These are phyloP conservation scores for Tonatia bakeri DNA, from an alignment of 2,113 vertebrate genomes.

Conservation along the genomic window DNA sequence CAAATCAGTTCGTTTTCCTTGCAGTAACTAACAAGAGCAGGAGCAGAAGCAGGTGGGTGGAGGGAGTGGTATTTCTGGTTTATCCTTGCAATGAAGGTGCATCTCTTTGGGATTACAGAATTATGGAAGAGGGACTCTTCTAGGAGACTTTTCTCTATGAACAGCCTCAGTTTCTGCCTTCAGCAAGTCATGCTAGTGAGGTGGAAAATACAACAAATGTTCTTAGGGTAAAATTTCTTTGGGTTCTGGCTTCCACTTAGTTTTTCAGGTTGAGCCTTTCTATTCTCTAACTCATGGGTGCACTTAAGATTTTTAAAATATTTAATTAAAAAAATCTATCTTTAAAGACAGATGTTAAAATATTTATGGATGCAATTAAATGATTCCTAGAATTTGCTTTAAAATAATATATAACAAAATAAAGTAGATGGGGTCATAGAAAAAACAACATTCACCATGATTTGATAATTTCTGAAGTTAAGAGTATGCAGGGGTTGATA, in stretches of 20 bases:
- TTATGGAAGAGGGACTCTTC: not conserved
- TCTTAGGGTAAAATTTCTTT: not conserved
- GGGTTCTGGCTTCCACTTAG: not conserved
- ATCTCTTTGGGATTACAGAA: not conserved
- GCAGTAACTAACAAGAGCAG: not conserved
- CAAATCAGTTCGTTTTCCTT: not conserved
- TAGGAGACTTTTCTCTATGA: not conserved
- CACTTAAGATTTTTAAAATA: not conserved
- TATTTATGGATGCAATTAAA: slow-evolving; percentile 13
- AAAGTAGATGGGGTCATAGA: not conserved
- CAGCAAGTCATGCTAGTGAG: not conserved
- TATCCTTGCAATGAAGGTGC: not conserved
- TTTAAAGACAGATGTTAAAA: slow-evolving; percentile 14
- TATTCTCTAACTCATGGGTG: not conserved
- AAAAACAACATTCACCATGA: not conserved
- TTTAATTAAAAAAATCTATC: not conserved
- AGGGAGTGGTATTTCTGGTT: not conserved
- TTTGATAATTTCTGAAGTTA: not conserved
- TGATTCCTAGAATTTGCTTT: not conserved
- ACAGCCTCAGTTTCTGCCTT: not conserved
- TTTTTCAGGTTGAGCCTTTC: not conserved
- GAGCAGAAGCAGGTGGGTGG: not conserved
- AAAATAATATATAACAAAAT: slow-evolving; percentile 30
- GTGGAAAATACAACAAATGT: not conserved
- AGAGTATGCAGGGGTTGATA: not conserved